Percentiles rank a stretch among this genome's conserved stretches.
Conservation (phyloP, 2,888 invertebrate genomes). For the Bedellia somnulentella region DNA sequence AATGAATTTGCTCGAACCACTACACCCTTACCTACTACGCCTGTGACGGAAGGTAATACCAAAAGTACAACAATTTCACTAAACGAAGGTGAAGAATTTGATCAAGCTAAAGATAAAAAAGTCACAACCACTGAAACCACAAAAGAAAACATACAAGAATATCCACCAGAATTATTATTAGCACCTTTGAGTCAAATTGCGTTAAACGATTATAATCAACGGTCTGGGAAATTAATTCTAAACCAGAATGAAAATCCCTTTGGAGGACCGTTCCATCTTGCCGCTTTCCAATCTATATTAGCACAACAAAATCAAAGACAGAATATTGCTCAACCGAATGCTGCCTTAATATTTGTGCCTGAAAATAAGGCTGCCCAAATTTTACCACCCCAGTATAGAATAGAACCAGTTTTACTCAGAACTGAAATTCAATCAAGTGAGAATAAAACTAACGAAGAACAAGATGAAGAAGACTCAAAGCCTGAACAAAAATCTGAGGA, state of each 20-base stretch:
- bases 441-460: conserved; percentile 8
- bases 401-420: conserved; percentile 23
- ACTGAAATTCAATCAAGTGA: conserved; percentile 8
- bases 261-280: conserved; percentile 24
- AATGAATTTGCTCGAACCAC: conserved; percentile 20
- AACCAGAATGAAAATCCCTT: conserved; percentile 12
- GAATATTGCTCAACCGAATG: conserved; percentile 14
- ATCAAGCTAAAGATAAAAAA: conserved; percentile 11
- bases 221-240: too few relatives aligned
- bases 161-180: conserved; percentile 38
- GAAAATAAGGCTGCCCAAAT: conserved; percentile 13
- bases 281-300: conserved; percentile 24
- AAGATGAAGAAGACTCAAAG: conserved; percentile 5
- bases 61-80: conserved; percentile 28
- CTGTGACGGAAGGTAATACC: conserved; percentile 14
- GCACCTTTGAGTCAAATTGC: conserved; percentile 36
- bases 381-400: conserved; percentile 2
- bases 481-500: too few relatives aligned
- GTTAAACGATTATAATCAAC: conserved; percentile 12
- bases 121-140: conserved; percentile 19
- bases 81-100: conserved; percentile 30
- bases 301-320: conserved; percentile 21
- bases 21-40: conserved; percentile 13
- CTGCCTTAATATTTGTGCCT: conserved; percentile 12
- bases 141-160: conserved; percentile 41